Evolutionary conservation across 1,140 invertebrate genomes (phyloP).

Genomic region (Procambarus clarkii): DNA sequence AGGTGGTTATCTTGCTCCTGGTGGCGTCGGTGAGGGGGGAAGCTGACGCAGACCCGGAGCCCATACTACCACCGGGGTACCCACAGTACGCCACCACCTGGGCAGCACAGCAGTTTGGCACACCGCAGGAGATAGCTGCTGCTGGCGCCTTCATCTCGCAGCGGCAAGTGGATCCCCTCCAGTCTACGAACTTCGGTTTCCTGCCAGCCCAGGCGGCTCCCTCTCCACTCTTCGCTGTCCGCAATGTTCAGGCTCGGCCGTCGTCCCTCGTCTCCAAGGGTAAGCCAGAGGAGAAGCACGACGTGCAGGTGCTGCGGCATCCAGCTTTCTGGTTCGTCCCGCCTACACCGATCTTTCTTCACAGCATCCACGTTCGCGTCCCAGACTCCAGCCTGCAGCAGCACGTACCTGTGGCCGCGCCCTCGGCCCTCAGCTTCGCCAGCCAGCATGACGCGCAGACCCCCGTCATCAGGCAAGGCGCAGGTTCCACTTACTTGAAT

Average conservation of each 20-base stretch:
- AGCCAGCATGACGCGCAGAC: conserved; percentile 18
- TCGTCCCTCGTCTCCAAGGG: background rate
- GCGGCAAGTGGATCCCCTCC: background rate
- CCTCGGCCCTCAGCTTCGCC: background rate
- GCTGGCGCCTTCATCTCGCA: background rate
- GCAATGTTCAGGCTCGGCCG: conserved; percentile 20
- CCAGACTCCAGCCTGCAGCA: background rate
- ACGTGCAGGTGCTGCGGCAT: conserved; percentile 6
- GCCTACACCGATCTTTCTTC: background rate
- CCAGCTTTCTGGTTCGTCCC: background rate
- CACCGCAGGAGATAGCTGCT: conserved; percentile 27
- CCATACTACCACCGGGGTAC: background rate
- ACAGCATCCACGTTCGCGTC: conserved; percentile 22
- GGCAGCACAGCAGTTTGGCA: conserved; percentile 41
- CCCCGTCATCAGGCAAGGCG: background rate
- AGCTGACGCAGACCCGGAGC: conserved; percentile 30
- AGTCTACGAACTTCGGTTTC: background rate
- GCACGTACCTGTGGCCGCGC: background rate
- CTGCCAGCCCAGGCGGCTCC: background rate
- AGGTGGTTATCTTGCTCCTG: conserved; percentile 13
- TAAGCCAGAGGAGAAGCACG: background rate
- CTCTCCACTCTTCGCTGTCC: conserved; percentile 40
- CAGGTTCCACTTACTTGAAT: background rate
- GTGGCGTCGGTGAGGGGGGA: background rate
- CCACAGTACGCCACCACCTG: background rate